Evolutionary conservation across 2,888 invertebrate genomes (phyloP).

Genomic region (Taphrorychus bicolor): DNA sequence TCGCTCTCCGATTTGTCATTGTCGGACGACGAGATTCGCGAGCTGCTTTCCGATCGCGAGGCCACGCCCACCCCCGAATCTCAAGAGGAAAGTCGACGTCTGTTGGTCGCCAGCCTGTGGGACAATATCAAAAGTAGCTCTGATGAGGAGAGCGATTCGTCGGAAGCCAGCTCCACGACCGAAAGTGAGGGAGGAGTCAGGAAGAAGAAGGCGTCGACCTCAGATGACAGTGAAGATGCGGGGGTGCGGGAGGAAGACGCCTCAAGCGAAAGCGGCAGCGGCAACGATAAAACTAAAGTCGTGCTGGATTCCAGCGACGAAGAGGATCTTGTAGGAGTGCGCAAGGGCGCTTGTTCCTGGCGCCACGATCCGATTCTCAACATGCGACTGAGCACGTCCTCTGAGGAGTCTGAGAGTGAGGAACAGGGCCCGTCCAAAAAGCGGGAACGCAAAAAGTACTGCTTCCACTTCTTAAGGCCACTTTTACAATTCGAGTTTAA

Average conservation of each 20-base stretch:
- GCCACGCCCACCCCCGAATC: not conserved
- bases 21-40: not conserved
- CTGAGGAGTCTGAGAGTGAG: constrained; percentile 6
- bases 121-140: constrained; percentile 28
- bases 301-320: constrained; percentile 27
- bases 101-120: constrained; percentile 15
- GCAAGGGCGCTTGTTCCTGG: constrained; percentile 12
- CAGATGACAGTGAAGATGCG: not conserved
- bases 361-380: constrained; percentile 18
- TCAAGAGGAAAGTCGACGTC: constrained; percentile 1
- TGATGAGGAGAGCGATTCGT: constrained; percentile 1
- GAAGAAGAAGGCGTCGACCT: not conserved
- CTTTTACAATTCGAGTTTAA: no score
- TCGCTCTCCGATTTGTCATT: not conserved
- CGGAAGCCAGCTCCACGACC: not conserved
- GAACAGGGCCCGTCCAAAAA: not conserved
- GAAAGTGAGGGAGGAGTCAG: not conserved
- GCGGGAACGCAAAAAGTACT: not conserved
- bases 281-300: constrained; percentile 5
- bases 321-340: constrained; percentile 24
- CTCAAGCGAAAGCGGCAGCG: not conserved
- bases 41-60: not conserved
- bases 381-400: constrained; percentile 2
- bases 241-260: not conserved
- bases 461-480: no score